phyloP scores from a whole-genome alignment of 2,888 invertebrate genomes.

The Nysson spinosus region DNA sequence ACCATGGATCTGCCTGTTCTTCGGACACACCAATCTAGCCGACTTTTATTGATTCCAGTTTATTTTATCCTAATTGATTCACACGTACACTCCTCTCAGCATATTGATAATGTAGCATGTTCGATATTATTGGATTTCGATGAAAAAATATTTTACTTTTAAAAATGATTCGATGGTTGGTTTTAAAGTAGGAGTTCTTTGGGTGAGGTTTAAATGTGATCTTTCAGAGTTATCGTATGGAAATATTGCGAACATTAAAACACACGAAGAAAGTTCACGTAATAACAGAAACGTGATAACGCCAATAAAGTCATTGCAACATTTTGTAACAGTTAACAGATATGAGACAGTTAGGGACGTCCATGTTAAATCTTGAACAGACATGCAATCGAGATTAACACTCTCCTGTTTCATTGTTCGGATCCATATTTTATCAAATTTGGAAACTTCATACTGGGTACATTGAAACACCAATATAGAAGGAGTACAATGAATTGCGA shows the following conservation, averaged over 20 bases:
- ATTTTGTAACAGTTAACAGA: slow-evolving; percentile 2
- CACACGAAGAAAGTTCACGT: background rate
- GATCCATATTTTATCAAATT: slow-evolving; percentile 22
- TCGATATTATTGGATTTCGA: no score
- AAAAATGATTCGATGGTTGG: no score
- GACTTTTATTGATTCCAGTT: slow-evolving; percentile 64
- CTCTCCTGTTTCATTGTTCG: slow-evolving; percentile 3
- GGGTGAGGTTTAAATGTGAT: no score
- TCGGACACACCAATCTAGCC: slow-evolving; percentile 75
- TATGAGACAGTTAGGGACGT: slow-evolving; percentile 1
- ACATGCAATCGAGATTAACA: slow-evolving; percentile 38
- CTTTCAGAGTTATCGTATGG: slow-evolving; percentile 13
- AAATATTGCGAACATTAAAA: background rate
- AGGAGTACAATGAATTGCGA: background rate
- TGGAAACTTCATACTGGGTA: background rate
- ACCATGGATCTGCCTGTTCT: slow-evolving; percentile 79
- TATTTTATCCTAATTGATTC: background rate
- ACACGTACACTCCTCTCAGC: background rate
- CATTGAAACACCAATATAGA: background rate
- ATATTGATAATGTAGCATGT: no score
- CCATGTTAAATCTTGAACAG: slow-evolving; percentile 22
- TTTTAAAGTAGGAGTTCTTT: no score
- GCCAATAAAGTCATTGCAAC: slow-evolving; percentile 10
- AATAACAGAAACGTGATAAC: slow-evolving; percentile 1
- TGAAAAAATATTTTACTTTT: no score